phyloP scores from a whole-genome alignment of 2,888 invertebrate genomes.

The Strigamia transsilvanica region DNA sequence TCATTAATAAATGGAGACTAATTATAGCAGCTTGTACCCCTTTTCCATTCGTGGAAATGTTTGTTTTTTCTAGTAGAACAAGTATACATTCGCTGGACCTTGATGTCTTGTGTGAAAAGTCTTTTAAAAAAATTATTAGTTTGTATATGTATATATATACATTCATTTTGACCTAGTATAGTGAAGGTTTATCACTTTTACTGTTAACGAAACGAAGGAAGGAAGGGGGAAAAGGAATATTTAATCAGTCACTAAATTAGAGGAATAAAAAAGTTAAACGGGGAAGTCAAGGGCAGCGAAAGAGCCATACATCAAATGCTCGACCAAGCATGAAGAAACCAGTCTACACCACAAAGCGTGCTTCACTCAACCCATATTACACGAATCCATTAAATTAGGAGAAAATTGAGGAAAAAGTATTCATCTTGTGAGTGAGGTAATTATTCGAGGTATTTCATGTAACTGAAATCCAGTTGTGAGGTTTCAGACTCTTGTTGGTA shows the following conservation, averaged over 20 bases:
- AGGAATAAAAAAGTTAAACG: constrained; percentile 16
- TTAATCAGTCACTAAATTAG: background rate
- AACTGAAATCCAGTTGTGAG: background rate
- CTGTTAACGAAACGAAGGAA: background rate
- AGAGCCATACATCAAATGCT: constrained; percentile 19
- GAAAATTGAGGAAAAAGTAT: constrained; percentile 21
- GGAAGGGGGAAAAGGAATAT: background rate
- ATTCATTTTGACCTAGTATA: background rate
- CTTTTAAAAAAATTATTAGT: background rate
- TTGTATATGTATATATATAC: background rate
- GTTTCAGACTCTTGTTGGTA: background rate
- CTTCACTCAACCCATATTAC: constrained; percentile 36
- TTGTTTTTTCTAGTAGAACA: background rate
- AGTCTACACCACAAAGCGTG: constrained; percentile 32
- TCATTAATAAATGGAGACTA: background rate
- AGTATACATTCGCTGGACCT: background rate
- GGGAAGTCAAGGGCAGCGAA: background rate
- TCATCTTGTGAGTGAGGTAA: background rate
- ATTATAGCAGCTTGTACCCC: background rate
- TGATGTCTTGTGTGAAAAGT: constrained; percentile 11
- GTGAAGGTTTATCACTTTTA: constrained; percentile 4
- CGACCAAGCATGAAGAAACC: constrained; percentile 12
- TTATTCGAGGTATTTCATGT: background rate
- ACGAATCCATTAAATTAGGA: constrained; percentile 29
- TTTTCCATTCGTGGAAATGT: constrained; percentile 7